A percentile compares a stretch with the other conserved stretches of the same genome.
These are phyloP conservation scores for Crypturellus tataupa DNA, from an alignment of 2,797 vertebrate species.

Conservation along the genomic window DNA sequence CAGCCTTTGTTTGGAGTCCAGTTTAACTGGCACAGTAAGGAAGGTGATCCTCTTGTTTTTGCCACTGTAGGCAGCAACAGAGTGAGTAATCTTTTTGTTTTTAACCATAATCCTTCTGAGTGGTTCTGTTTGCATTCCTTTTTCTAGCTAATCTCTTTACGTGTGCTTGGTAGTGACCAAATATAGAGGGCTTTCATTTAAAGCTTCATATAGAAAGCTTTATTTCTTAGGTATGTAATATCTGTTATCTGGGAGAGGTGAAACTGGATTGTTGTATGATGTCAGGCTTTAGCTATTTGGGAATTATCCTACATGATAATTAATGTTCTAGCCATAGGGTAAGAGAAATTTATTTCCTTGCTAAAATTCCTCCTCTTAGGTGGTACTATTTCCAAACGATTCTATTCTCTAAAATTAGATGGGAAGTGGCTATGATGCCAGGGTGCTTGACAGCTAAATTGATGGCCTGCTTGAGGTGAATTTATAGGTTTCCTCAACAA, in stretches of 20 bases:
- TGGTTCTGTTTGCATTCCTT: background rate
- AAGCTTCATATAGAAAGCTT: background rate
- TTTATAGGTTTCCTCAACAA: background rate
- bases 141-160: background rate
- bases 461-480: background rate
- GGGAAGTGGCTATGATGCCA: background rate
- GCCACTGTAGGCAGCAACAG: slow-evolving; percentile 98
- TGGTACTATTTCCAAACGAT: background rate
- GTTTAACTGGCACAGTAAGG: slow-evolving; percentile 99
- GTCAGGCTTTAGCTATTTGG: background rate
- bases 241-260: background rate
- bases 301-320: background rate
- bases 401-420: background rate
- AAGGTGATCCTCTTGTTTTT: slow-evolving; percentile 97
- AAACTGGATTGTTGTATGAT: background rate
- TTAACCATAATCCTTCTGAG: background rate
- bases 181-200: background rate
- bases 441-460: background rate
- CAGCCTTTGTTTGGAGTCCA: slow-evolving; percentile 98
- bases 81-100: slow-evolving; percentile 80
- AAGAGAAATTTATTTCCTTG: background rate
- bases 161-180: background rate
- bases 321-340: background rate
- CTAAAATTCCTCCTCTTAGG: background rate
- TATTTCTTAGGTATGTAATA: background rate